Evolutionary conservation across 1,140 invertebrate species (phyloP).

Genomic region (Ladona fulva): DNA sequence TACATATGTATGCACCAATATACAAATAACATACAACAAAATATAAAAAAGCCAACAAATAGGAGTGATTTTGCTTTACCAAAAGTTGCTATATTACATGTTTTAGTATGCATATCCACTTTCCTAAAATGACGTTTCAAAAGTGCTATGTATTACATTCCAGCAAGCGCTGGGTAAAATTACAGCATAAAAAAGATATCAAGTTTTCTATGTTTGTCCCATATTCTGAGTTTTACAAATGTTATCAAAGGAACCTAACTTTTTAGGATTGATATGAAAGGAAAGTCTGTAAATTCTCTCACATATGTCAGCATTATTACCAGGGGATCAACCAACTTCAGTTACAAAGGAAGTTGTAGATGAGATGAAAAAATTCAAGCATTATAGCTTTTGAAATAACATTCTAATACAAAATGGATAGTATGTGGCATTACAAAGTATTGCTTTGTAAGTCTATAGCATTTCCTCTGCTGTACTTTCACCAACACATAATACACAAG

Average conservation of each 20-base stretch:
- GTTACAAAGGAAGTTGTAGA: too few species aligned
- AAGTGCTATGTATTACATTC: not conserved
- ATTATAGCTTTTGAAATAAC: not conserved
- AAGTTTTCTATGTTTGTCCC: too few species aligned
- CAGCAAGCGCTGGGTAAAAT: not conserved
- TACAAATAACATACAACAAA: constrained; percentile 7
- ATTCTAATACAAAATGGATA: too few species aligned
- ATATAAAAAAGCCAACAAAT: constrained; percentile 6
- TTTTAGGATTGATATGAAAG: too few species aligned
- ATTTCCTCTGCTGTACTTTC: not conserved
- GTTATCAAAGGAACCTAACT: too few species aligned
- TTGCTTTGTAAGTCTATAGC: not conserved
- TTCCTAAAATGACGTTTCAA: not conserved
- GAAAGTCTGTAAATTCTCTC: too few species aligned
- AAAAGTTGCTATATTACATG: not conserved
- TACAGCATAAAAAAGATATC: not conserved
- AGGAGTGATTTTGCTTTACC: not conserved
- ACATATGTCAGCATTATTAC: too few species aligned
- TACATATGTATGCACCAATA: not conserved
- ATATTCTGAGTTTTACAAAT: too few species aligned
- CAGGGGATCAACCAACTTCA: too few species aligned
- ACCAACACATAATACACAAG: not conserved
- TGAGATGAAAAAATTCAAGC: not conserved
- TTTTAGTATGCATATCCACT: not conserved
- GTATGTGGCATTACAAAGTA: too few species aligned